Evolutionary conservation across 1,140 invertebrate genomes (phyloP).

Genomic region (Amphibalanus amphitrite): DNA sequence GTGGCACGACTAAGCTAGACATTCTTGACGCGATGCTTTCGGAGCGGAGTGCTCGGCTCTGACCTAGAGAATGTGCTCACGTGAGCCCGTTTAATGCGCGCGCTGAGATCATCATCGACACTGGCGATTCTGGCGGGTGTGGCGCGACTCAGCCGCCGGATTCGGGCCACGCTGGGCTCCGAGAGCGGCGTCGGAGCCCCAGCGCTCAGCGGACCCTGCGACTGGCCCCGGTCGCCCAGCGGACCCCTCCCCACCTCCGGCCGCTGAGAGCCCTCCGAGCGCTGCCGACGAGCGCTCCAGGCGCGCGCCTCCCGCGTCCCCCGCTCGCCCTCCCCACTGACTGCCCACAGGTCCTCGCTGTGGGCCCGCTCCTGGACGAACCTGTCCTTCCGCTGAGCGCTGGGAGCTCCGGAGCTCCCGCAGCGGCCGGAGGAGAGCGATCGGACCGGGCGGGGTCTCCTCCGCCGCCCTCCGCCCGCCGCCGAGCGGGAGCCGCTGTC

Average conservation of each 20-base stretch:
- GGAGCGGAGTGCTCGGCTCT: background rate
- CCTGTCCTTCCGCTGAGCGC: background rate
- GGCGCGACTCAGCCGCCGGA: background rate
- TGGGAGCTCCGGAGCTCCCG: too few relatives aligned
- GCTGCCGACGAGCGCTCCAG: too few relatives aligned
- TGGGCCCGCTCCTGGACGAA: background rate
- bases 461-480: too few relatives aligned
- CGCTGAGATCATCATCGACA: background rate
- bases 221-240: background rate
- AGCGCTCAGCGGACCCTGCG: background rate
- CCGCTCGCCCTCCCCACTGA: background rate
- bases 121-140: background rate
- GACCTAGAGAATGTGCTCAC: background rate
- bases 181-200: background rate
- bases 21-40: background rate
- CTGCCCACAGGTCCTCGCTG: background rate
- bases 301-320: too few relatives aligned
- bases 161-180: background rate
- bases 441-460: too few relatives aligned
- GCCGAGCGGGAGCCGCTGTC: background rate
- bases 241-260: background rate
- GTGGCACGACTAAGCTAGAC: background rate
- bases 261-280: background rate
- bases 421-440: background rate
- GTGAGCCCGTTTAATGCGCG: background rate